phyloP scores from a whole-genome alignment of 2,888 invertebrate genomes.

The Trichacis sp. region DNA sequence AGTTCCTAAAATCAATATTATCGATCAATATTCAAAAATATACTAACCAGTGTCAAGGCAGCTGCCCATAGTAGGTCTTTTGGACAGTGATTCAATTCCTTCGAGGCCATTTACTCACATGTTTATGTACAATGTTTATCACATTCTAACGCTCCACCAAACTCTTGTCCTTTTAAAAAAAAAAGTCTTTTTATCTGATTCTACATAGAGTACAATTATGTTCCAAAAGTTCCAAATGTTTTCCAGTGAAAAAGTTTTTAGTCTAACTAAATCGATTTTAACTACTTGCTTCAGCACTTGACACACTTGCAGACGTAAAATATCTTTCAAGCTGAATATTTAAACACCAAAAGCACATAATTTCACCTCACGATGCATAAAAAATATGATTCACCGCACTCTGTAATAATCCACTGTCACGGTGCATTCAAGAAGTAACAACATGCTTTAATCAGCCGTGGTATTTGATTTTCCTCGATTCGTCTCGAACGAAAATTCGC shows the following conservation, averaged over 20 bases:
- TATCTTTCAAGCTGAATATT: constrained; percentile 6
- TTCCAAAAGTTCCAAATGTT: not conserved
- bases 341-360: not conserved
- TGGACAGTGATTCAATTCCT: constrained; percentile 55
- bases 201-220: constrained; percentile 14
- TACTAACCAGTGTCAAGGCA: constrained; percentile 71
- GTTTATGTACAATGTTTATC: constrained; percentile 40
- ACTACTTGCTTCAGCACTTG: constrained; percentile 32
- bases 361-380: not conserved
- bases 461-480: constrained; percentile 17
- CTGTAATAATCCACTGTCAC: too few species aligned
- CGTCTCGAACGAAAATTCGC: not conserved
- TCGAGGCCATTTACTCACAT: constrained; percentile 68
- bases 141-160: constrained; percentile 4
- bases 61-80: constrained; percentile 70
- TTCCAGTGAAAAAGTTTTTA: constrained; percentile 11
- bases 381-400: too few species aligned
- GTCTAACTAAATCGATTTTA: constrained; percentile 30
- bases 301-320: constrained; percentile 29
- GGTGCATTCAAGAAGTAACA: not conserved
- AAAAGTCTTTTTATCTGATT: not conserved
- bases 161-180: constrained; percentile 5
- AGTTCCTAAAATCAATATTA: too few species aligned
- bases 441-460: constrained; percentile 18
- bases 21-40: too few species aligned